These are phyloP conservation scores for Choloepus didactylus DNA, from an alignment of 2,797 vertebrate genomes.

Conservation along the genomic window DNA sequence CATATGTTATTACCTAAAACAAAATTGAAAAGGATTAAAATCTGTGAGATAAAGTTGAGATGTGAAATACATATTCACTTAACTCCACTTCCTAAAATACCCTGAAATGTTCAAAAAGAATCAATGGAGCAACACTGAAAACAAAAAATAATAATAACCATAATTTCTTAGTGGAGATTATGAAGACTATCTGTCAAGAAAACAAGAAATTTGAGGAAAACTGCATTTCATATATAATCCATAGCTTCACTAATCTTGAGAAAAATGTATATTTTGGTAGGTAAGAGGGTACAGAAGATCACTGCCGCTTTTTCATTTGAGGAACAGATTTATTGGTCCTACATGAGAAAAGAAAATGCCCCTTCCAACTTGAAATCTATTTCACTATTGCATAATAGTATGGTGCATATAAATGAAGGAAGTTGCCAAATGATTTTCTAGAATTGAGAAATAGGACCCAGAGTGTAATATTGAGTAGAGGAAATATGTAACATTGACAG, in stretches of 20 bases:
- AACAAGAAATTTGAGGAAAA: background rate
- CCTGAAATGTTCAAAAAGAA: background rate
- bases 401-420: background rate
- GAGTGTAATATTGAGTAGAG: background rate
- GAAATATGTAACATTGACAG: background rate
- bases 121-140: background rate
- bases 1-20: slow-evolving; percentile 43
- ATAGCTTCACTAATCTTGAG: background rate
- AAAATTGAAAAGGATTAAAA: background rate
- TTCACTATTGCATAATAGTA: background rate
- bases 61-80: background rate
- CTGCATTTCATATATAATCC: background rate
- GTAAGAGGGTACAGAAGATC: background rate
- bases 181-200: background rate
- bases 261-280: background rate
- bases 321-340: background rate
- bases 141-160: background rate
- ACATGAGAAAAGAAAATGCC: background rate
- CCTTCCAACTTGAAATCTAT: background rate
- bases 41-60: background rate
- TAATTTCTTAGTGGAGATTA: background rate
- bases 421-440: background rate
- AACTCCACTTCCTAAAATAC: background rate
- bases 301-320: background rate
- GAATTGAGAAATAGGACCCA: background rate